Evolutionary conservation across 2,113 vertebrate genomes (phyloP).

Genomic region (Cinclus mexicanus): DNA sequence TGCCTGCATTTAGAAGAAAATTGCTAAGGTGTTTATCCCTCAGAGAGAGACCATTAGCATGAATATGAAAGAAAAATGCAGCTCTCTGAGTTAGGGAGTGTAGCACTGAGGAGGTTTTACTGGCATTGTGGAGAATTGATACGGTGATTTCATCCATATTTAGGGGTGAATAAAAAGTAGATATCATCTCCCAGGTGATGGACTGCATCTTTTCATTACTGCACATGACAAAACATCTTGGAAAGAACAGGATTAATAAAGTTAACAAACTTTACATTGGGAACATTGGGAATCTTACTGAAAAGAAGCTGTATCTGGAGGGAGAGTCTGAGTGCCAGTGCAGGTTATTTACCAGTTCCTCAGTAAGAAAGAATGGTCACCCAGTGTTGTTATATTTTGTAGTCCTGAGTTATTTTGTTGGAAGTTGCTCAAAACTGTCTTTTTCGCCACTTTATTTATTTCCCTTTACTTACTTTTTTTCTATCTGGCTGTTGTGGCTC

Average conservation of each 20-base stretch:
- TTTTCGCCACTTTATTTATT: background rate
- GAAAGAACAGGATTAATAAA: background rate
- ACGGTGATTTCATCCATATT: background rate
- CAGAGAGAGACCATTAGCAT: slow-evolving; percentile 28
- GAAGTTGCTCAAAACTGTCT: background rate
- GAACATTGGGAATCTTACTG: background rate
- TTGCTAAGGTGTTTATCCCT: slow-evolving; percentile 40
- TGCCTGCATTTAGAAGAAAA: slow-evolving; percentile 50
- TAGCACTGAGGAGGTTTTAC: background rate
- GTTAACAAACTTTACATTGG: slow-evolving; percentile 25
- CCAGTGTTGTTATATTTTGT: background rate
- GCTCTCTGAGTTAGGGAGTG: background rate
- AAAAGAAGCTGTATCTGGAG: background rate
- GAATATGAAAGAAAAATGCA: slow-evolving; percentile 38
- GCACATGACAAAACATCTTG: background rate
- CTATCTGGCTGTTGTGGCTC: background rate
- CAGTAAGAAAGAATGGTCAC: background rate
- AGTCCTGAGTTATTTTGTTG: background rate
- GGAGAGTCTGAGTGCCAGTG: background rate
- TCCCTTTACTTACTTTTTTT: background rate
- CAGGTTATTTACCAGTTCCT: background rate
- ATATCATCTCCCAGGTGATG: background rate
- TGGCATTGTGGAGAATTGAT: background rate
- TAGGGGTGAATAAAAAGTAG: background rate
- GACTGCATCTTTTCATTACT: background rate